Evolutionary conservation across 2,113 vertebrate species (phyloP).

Genomic region (Amazona vittata): DNA sequence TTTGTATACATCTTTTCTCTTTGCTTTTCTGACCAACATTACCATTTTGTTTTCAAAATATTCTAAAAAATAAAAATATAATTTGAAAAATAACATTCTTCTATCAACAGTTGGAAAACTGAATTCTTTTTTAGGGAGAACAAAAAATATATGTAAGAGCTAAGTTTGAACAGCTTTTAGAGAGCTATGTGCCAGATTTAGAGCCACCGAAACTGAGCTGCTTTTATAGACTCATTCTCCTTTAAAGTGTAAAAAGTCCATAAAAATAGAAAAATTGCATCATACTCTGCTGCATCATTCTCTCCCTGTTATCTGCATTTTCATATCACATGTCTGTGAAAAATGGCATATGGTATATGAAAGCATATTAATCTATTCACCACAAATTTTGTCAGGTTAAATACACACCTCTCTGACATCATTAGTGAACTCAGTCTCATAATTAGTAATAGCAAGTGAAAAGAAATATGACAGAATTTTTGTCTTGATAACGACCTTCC

Average conservation of each 20-base stretch:
- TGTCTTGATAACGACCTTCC: not conserved
- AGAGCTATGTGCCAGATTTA: conserved; percentile 12
- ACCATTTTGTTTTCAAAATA: not conserved
- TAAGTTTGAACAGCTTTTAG: conserved; percentile 14
- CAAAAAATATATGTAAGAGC: not conserved
- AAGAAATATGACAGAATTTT: not conserved
- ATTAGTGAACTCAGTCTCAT: not conserved
- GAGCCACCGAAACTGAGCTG: not conserved
- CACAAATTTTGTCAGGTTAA: not conserved
- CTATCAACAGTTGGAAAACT: not conserved
- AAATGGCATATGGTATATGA: conserved; percentile 10
- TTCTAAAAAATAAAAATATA: not conserved
- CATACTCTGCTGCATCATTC: conserved; percentile 51
- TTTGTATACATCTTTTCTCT: not conserved
- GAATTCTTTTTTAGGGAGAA: not conserved
- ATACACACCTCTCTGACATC: not conserved
- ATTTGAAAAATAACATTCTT: not conserved
- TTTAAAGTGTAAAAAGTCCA: not conserved
- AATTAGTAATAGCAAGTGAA: not conserved
- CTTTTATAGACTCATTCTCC: conserved; percentile 19
- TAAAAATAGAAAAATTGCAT: conserved; percentile 56
- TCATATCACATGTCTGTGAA: not conserved
- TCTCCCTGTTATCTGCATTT: not conserved
- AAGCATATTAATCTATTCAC: not conserved
- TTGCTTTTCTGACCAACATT: not conserved